Evolutionary conservation across 2,888 invertebrate genomes (phyloP).

Genomic region (Gasteruption jaculator): DNA sequence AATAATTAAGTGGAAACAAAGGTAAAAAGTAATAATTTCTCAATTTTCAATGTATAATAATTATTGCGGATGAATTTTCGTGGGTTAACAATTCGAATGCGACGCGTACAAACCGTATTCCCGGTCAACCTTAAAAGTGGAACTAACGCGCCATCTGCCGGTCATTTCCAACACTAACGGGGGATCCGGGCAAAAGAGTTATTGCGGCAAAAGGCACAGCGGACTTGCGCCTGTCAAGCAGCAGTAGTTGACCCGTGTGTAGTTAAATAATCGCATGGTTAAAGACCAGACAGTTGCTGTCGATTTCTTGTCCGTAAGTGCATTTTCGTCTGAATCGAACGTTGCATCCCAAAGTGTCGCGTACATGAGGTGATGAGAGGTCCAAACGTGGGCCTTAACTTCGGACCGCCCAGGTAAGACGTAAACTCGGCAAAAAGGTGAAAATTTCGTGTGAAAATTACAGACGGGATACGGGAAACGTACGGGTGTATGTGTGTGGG

Average conservation of each 20-base stretch:
- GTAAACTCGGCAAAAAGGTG: conserved; percentile 11
- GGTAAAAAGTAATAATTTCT: too few species aligned
- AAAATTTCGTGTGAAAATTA: conserved; percentile 24
- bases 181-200: conserved; percentile 23
- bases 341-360: conserved; percentile 5
- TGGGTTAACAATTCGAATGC: too few species aligned
- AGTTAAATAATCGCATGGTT: conserved; percentile 25
- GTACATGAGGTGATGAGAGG: conserved; percentile 32
- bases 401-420: conserved; percentile 39
- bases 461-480: conserved; percentile 38
- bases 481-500: too few species aligned
- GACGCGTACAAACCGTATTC: too few species aligned
- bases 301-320: conserved; percentile 12
- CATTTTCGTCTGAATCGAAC: conserved; percentile 11
- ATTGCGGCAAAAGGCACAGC: conserved; percentile 21
- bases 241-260: conserved; percentile 24
- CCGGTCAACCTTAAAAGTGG: too few species aligned
- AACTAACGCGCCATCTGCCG: too few species aligned
- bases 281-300: too few species aligned
- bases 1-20: too few species aligned
- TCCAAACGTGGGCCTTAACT: conserved; percentile 24
- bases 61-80: too few species aligned
- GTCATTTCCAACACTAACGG: conserved; percentile 25
- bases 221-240: conserved; percentile 28
- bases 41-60: too few species aligned